Evolutionary conservation across 2,797 vertebrate genomes (phyloP), one percentile per base, ranked within the genome.

Genomic region (Spinus pinus): DNA sequence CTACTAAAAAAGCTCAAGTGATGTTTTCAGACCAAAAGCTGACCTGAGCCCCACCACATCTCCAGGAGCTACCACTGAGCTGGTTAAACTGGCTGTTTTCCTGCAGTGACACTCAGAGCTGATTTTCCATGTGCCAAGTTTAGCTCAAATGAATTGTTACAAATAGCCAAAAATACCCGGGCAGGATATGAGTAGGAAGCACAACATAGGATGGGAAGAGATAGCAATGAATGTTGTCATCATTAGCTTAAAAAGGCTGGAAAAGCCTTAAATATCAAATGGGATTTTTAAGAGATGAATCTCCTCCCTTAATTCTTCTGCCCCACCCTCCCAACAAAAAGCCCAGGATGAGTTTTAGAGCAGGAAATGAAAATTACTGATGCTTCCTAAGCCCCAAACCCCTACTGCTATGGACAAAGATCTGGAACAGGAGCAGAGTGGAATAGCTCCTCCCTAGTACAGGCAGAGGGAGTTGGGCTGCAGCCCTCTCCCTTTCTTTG

Each of bases 171-270:
- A 96, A 93, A 95, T 90, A 95, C 50, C 12, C 9, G 1, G 44
- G 18, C 88, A 93, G 94, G 96, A 96, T 88, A 25, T 88, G 88
- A 95, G 80, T 35, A 83, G 93, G 88, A 92, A 89, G 75, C 66
- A 90, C 41, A 72, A 78, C 88, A 61, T 4, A 14, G 81, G 72
- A 91, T 79, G 90, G 93, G 88, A 94, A 73, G 72, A 79, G 74
- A 49, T 86, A 88, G 84, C 80, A 65, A 30, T 3, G 4, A 92
- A 33, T 19, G 41, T 65, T 66, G 72, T 58, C 11, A 19, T 14
- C 33, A 50, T 75, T 39, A 86, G 46, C 30, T 56, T 44, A n/a
- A 75, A 62, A 49, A 81, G 41, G 67, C 70, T 81, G 51, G 35
- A 49, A 80, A 92, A 92, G 46, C 60, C 75, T 58, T 65, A 46